phyloP scores from a whole-genome alignment of 1,140 invertebrate species.

The Anadara kagoshimensis region DNA sequence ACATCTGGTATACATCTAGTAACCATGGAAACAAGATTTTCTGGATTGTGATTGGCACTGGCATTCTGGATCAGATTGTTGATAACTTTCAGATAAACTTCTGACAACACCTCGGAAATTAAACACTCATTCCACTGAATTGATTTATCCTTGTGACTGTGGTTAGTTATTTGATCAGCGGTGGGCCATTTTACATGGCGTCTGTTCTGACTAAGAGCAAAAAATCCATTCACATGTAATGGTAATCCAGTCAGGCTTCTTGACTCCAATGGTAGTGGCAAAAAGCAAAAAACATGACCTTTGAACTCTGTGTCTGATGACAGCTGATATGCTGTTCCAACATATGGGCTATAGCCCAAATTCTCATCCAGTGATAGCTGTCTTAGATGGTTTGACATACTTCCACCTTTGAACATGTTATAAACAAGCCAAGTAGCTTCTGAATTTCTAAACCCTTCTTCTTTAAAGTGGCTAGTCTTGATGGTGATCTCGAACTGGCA shows the following conservation, averaged over 20 bases:
- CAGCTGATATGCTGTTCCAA: conserved; percentile 16
- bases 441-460: background rate
- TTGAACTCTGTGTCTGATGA: background rate
- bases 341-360: conserved; percentile 26
- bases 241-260: conserved; percentile 56
- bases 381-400: background rate
- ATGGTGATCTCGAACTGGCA: background rate
- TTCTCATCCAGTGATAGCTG: conserved; percentile 7
- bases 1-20: conserved; percentile 30
- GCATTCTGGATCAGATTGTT: conserved; percentile 12
- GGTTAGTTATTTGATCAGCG: conserved; percentile 15
- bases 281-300: conserved; percentile 58
- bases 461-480: background rate
- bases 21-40: background rate
- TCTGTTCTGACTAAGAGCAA: conserved; percentile 60
- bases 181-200: conserved; percentile 56
- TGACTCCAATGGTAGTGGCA: conserved; percentile 57
- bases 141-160: conserved; percentile 31
- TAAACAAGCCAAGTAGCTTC: conserved; percentile 16
- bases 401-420: conserved; percentile 8
- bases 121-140: conserved; percentile 58
- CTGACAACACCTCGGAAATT: conserved; percentile 46
- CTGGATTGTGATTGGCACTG: background rate
- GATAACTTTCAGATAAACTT: conserved; percentile 35
- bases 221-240: conserved; percentile 66